phyloP scores from a whole-genome alignment of 2,113 vertebrate genomes.

The Hemiprocne comata region DNA sequence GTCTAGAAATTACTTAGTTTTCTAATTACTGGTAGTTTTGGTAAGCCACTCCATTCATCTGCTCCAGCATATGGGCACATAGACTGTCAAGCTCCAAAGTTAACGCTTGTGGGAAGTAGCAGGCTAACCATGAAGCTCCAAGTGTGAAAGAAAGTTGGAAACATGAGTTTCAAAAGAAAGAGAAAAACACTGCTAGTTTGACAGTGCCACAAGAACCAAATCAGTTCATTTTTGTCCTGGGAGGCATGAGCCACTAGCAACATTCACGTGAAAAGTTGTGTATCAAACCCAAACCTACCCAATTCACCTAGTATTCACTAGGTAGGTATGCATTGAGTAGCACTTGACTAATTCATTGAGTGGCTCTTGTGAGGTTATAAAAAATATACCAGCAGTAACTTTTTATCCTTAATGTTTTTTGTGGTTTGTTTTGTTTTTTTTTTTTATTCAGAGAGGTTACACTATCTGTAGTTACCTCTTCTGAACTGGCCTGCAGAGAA shows the following conservation, averaged over 20 bases:
- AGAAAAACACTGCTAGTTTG: not conserved
- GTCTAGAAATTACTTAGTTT: conserved; percentile 8
- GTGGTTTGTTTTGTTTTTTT: not conserved
- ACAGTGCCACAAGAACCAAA: not conserved
- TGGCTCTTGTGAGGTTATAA: not conserved
- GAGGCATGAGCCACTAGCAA: not conserved
- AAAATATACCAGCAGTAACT: not conserved
- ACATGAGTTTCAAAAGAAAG: not conserved
- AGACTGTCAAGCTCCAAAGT: not conserved
- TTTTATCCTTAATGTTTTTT: not conserved
- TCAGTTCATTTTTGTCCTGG: not conserved
- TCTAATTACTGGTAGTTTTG: not conserved
- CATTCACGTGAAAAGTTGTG: not conserved
- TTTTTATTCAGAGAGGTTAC: not conserved
- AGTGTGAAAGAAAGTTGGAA: not conserved
- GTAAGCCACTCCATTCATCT: not conserved
- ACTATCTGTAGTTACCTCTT: not conserved
- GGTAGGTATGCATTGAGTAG: not conserved
- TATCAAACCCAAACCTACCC: not conserved
- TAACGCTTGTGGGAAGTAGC: not conserved
- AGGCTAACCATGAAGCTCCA: not conserved
- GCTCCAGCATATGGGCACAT: not conserved
- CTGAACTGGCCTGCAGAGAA: not conserved
- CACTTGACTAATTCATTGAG: not conserved
- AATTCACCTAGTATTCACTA: not conserved